A percentile compares a stretch with the other conserved stretches of the same genome.
Evolutionary conservation across 1,140 invertebrate species (phyloP).

Genomic region (Sesamia nonagrioides): DNA sequence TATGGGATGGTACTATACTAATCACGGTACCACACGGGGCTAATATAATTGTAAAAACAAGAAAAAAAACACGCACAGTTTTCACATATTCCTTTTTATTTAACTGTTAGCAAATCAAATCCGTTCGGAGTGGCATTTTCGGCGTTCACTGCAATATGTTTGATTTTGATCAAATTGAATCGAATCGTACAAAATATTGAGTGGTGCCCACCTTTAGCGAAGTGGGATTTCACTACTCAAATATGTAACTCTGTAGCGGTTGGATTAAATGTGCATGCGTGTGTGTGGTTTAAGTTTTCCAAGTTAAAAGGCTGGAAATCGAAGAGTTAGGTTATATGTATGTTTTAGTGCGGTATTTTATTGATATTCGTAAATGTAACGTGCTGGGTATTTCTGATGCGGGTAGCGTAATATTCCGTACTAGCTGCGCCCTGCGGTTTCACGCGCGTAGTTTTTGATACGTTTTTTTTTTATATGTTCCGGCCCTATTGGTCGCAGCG

Average conservation of each 20-base stretch:
- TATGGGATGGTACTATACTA: too few relatives aligned
- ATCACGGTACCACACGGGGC: too few relatives aligned
- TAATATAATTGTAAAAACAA: too few relatives aligned
- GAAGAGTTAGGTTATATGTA: constrained; percentile 10
- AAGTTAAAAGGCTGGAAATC: constrained; percentile 58
- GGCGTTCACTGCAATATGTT: constrained; percentile 48
- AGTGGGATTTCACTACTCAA: constrained; percentile 63
- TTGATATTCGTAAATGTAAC: neutral
- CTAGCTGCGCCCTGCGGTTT: too few relatives aligned
- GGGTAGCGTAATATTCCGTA: too few relatives aligned
- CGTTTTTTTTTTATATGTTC: too few relatives aligned
- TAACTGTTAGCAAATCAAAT: constrained; percentile 5
- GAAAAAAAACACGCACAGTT: neutral
- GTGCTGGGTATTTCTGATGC: too few relatives aligned
- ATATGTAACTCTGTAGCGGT: constrained; percentile 39
- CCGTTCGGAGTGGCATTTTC: constrained; percentile 41
- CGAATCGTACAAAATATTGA: constrained; percentile 66
- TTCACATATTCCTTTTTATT: neutral
- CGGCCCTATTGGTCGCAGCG: too few relatives aligned
- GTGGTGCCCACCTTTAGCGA: constrained; percentile 56
- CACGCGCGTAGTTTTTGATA: too few relatives aligned
- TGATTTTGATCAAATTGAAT: constrained; percentile 67
- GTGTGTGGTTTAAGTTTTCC: constrained; percentile 32
- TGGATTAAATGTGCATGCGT: constrained; percentile 41
- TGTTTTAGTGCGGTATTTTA: constrained; percentile 1